Conservation (phyloP, 2,888 invertebrate genomes). For the Hyposoter dolosus region DNA sequence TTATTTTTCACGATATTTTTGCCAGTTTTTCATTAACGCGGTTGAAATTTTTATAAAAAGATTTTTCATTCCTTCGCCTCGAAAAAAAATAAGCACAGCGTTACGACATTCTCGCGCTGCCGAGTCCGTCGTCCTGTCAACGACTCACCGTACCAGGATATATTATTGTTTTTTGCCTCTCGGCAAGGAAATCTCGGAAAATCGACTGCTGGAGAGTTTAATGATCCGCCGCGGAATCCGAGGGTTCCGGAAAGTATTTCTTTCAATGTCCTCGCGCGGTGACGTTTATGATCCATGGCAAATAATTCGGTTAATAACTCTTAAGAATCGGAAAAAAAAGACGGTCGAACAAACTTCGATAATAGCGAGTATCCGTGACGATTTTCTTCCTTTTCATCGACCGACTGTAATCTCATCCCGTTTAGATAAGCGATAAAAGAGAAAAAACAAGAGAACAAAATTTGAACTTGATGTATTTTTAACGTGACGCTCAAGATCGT, state of each 20-base stretch:
- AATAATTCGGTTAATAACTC: conserved; percentile 7
- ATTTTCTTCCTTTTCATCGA: conserved; percentile 12
- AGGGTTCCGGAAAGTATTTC: conserved; percentile 45
- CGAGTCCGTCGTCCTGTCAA: conserved; percentile 24
- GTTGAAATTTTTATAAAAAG: neutral
- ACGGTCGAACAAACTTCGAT: neutral
- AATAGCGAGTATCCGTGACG: neutral
- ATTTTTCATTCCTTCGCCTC: neutral
- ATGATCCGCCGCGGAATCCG: conserved; percentile 30
- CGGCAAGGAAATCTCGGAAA: conserved; percentile 23
- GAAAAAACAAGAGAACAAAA: neutral
- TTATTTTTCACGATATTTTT: neutral
- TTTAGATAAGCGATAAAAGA: conserved; percentile 38
- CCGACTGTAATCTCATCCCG: conserved; percentile 46
- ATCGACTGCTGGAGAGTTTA: conserved; percentile 15
- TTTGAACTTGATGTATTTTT: neutral
- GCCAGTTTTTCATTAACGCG: neutral
- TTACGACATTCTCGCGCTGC: conserved; percentile 6
- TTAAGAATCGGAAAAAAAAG: neutral
- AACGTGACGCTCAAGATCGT: neutral
- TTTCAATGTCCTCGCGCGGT: conserved; percentile 31
- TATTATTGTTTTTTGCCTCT: neutral
- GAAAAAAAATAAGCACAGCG: neutral
- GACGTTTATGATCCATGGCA: conserved; percentile 40
- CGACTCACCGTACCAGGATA: conserved; percentile 41